phyloP scores from a whole-genome alignment of 1,140 invertebrate genomes.

The Aporrectodea caliginosa region DNA sequence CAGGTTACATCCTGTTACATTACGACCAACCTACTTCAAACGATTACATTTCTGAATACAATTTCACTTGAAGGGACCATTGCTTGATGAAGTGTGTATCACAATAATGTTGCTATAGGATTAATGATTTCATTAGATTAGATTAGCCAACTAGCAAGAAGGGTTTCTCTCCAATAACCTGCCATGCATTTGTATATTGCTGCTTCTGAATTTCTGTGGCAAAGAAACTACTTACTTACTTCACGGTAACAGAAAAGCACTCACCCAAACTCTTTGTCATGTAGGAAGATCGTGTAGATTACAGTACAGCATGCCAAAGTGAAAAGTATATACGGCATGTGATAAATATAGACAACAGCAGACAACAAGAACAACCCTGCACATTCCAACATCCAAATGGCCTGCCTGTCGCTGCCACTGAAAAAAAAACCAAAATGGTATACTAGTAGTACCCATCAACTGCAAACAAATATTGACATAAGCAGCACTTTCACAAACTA shows the following conservation, averaged over 20 bases:
- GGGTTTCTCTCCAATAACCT: not conserved
- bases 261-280: not conserved
- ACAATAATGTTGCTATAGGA: too few species aligned
- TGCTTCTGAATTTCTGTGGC: too few species aligned
- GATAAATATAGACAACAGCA: not conserved
- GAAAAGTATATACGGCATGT: not conserved
- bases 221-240: too few species aligned
- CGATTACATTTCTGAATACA: too few species aligned
- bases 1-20: too few species aligned
- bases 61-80: too few species aligned
- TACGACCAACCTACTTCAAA: too few species aligned
- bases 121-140: not conserved
- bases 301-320: not conserved
- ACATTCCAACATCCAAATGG: not conserved
- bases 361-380: not conserved
- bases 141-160: not conserved
- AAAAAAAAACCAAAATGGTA: not conserved
- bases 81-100: too few species aligned
- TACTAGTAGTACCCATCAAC: not conserved
- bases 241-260: too few species aligned
- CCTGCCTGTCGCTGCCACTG: not conserved
- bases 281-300: not conserved
- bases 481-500: not conserved
- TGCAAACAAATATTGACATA: not conserved
- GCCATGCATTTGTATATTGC: not conserved